phyloP scores from a whole-genome alignment of 2,113 vertebrate genomes.

The Ornithorhynchus anatinus region DNA sequence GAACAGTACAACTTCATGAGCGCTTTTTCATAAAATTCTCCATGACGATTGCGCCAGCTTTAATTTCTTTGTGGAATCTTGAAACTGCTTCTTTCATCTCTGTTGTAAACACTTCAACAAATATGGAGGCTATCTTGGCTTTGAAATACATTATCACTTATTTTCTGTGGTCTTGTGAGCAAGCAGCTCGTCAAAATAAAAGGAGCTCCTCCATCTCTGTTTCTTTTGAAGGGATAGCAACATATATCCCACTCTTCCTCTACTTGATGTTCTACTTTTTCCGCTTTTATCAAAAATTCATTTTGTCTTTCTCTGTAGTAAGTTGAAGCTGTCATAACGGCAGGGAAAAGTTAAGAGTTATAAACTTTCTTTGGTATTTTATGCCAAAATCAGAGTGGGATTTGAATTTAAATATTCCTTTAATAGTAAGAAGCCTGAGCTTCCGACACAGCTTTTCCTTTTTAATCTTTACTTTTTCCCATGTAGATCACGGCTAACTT shows the following conservation, averaged over 20 bases:
- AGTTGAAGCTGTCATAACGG: constrained; percentile 53
- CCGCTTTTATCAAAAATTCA: constrained; percentile 61
- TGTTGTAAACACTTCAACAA: constrained; percentile 72
- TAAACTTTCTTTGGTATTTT: constrained; percentile 40
- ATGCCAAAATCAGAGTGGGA: constrained; percentile 32
- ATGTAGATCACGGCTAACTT: neutral
- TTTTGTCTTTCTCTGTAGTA: constrained; percentile 40
- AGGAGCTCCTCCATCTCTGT: constrained; percentile 59
- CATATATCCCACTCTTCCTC: constrained; percentile 50
- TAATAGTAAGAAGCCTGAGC: constrained; percentile 17
- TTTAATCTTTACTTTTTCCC: constrained; percentile 16
- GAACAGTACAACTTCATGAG: no score
- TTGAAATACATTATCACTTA: constrained; percentile 70
- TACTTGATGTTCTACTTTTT: constrained; percentile 45
- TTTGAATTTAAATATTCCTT: constrained; percentile 37
- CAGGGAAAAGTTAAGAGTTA: constrained; percentile 39
- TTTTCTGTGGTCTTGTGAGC: constrained; percentile 66
- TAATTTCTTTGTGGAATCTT: constrained; percentile 55
- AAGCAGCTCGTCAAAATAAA: constrained; percentile 69
- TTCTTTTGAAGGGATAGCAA: constrained; percentile 54
- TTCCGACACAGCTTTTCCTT: constrained; percentile 21
- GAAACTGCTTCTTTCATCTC: constrained; percentile 67
- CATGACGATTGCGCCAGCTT: constrained; percentile 51
- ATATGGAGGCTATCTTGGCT: constrained; percentile 70
- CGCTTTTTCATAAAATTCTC: constrained; percentile 67